Evolutionary conservation across 2,888 invertebrate genomes (phyloP).

Genomic region (Thera obeliscata): DNA sequence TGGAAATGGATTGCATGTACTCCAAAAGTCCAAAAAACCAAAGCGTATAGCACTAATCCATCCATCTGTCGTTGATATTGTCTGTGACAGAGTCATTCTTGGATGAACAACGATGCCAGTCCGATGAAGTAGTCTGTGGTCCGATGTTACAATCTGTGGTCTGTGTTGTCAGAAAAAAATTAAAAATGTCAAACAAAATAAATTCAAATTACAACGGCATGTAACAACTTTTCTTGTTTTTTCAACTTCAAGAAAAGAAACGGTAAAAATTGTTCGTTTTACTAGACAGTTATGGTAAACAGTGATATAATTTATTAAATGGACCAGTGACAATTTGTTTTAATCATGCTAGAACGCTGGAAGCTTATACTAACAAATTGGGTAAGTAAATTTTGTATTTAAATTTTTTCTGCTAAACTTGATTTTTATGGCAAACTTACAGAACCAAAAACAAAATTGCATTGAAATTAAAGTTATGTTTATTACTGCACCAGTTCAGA

Average conservation of each 20-base stretch:
- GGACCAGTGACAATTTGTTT: conserved; percentile 36
- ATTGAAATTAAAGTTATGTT: too few relatives aligned
- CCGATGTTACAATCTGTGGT: too few relatives aligned
- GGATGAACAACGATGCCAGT: too few relatives aligned
- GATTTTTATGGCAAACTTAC: too few relatives aligned
- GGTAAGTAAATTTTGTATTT: conserved; percentile 44
- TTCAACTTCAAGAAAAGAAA: conserved; percentile 45
- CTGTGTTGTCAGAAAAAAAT: conserved; percentile 40
- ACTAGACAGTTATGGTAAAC: conserved; percentile 28
- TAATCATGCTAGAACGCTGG: conserved; percentile 74
- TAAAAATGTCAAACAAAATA: conserved; percentile 32
- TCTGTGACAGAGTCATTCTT: too few relatives aligned
- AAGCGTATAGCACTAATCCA: too few relatives aligned
- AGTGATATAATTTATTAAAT: conserved; percentile 28
- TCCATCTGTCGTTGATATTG: too few relatives aligned
- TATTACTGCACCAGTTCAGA: too few relatives aligned
- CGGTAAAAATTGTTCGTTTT: conserved; percentile 59
- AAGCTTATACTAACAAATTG: conserved; percentile 74
- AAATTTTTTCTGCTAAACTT: background rate
- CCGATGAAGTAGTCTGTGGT: too few relatives aligned
- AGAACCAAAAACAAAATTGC: too few relatives aligned
- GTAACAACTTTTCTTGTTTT: conserved; percentile 49
- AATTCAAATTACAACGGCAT: conserved; percentile 75
- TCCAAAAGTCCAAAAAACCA: too few relatives aligned
- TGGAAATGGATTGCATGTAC: too few relatives aligned